phyloP scores from a whole-genome alignment of 2,888 invertebrate species.

The Nasonia oneida region DNA sequence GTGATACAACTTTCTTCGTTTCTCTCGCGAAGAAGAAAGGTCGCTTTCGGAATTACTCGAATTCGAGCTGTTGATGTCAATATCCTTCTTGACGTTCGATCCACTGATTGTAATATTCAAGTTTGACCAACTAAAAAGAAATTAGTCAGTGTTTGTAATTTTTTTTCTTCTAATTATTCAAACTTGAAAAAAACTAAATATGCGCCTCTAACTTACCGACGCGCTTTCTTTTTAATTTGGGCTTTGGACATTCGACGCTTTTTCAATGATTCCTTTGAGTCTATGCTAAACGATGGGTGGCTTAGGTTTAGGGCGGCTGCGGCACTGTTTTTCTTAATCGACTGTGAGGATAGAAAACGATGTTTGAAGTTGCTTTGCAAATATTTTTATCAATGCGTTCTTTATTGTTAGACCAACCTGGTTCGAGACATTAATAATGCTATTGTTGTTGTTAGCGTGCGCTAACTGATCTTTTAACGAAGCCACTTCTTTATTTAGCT shows the following conservation, averaged over 20 bases:
- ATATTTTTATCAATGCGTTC: too few species aligned
- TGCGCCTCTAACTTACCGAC: too few species aligned
- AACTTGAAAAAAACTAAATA: too few species aligned
- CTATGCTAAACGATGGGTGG: too few species aligned
- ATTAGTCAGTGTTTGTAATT: neutral
- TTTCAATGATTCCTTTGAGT: too few species aligned
- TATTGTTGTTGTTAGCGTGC: neutral
- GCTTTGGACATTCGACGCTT: too few species aligned
- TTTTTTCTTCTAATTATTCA: neutral
- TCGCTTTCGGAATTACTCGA: neutral
- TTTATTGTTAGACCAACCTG: conserved; percentile 20
- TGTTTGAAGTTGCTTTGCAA: too few species aligned
- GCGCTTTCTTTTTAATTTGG: too few species aligned
- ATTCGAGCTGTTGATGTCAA: neutral
- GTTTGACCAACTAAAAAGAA: conserved; percentile 51
- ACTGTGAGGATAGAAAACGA: too few species aligned
- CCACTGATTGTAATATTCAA: conserved; percentile 34
- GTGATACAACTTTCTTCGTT: conserved; percentile 56
- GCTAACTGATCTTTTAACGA: neutral
- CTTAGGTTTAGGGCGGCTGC: too few species aligned
- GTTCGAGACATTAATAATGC: neutral
- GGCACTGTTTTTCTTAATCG: too few species aligned
- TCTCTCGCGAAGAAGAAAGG: neutral
- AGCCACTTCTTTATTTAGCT: conserved; percentile 24
- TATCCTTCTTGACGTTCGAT: neutral